A percentile compares a stretch with the other conserved stretches of the same genome.
These are phyloP conservation scores for Neodiprion pinetum DNA, from an alignment of 1,140 invertebrate species.

Conservation along the genomic window DNA sequence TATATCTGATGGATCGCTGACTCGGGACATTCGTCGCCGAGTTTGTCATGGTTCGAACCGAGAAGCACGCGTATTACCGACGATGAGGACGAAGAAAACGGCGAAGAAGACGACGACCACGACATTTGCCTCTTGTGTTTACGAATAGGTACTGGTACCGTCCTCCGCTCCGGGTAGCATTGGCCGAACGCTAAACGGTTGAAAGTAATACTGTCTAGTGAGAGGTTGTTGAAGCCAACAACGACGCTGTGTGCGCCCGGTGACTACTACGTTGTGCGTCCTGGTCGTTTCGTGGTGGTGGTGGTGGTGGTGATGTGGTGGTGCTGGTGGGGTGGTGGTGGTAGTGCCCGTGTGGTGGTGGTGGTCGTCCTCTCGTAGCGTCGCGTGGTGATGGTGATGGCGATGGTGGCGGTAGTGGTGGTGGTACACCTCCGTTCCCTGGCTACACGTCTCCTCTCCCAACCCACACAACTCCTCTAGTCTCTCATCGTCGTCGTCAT, in stretches of 20 bases:
- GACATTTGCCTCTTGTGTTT: conserved; percentile 18
- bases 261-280: conserved; percentile 29
- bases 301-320: background rate
- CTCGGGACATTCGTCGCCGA: background rate
- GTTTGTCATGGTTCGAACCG: conserved; percentile 6
- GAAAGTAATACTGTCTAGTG: conserved; percentile 57
- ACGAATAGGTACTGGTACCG: conserved; percentile 9
- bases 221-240: conserved; percentile 52
- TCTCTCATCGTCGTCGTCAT: conserved; percentile 31
- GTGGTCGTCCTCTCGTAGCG: conserved; percentile 26
- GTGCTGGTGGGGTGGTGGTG: conserved; percentile 44
- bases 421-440: conserved; percentile 28
- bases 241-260: conserved; percentile 32
- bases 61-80: background rate
- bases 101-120: conserved; percentile 12
- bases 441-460: no score
- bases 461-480: conserved; percentile 28
- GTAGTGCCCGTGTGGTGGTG: conserved; percentile 39
- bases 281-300: background rate
- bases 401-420: background rate
- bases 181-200: conserved; percentile 48
- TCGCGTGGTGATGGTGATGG: conserved; percentile 15
- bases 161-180: conserved; percentile 32
- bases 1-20: background rate
- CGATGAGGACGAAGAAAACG: background rate